Evolutionary conservation across 2,113 vertebrate species (phyloP), one percentile per base, ranked within the genome.

Genomic region (Callaeas wilsoni): DNA sequence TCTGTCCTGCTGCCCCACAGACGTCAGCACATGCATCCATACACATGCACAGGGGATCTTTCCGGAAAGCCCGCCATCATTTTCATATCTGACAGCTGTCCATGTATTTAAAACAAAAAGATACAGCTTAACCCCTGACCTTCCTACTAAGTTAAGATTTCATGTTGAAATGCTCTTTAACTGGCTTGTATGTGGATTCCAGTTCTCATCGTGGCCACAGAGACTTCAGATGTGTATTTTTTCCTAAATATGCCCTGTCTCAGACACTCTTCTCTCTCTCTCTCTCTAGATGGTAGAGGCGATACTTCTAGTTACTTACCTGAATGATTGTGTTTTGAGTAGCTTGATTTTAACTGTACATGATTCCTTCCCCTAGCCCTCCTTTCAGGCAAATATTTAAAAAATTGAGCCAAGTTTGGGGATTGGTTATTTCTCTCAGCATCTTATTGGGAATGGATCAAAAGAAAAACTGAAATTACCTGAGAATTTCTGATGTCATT

Each of bases 151-250:
- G 91, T 96, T 96, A 95, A 96, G 97, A 96, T 96, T 93, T 93
- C 96, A 95, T 96, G 93, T 96, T 93, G 93, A 93, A 93, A 96
- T 79, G 89, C 94, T 96, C 90, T 92, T 92, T 91, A 96, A 93
- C 95, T 95, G 95, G 93, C 92, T 96, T 92, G 96, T 95, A 88
- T 94, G 96, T 97, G 97, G 96, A 96, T 96, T 95, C 95, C 84
- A 92, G 92, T 97, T 96, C 97, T 95, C 95, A 89, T 93, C 92
- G 94, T 90, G 92, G 95, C 96, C 95, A 90, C 94, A 92, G 95
- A 97, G 95, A 97, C 95, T 95, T 89, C 89, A 97, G 91, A 94
- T 94, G 87, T 94, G 87, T 94, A 92, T 96, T 96, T 87, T 97
- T 96, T 94, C 94, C 88, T 91, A 91, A 95, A 95, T 93, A 89